Evolutionary conservation across 2,113 vertebrate species (phyloP), one percentile per base, ranked within the genome.

Genomic region (Cryptomyrus ogoouensis): DNA sequence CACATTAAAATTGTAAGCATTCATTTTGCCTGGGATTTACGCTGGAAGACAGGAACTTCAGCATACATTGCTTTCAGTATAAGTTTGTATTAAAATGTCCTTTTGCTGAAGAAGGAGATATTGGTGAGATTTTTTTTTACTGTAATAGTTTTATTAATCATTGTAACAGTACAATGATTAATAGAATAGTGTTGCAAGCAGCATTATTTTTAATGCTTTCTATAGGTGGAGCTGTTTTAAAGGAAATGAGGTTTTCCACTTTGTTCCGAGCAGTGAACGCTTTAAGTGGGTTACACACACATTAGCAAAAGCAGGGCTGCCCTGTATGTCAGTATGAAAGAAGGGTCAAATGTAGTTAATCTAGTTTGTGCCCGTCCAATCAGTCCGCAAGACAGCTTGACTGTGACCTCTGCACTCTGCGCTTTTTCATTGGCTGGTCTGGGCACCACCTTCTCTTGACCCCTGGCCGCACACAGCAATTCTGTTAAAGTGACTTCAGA

Each of bases 371-470:
- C 95, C 93, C 93, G 92, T 94, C 93, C 93, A 92, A 90, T 94
- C 93, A 89, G 90, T 93, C 94, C 92, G 92, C 93, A 89, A 91
- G 91, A 91, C 90, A 74, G 92, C 94, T 94, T 95, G 94, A 93
- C 93, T 91, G 35, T 94, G 94, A 95, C 94, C 95, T 94, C 90
- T 94, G 93, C 94, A 94, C 95, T 92, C 91, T 56, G 89, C 91
- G 95, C 92, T 94, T 96, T 96, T 93, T 93, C 94, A 94, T 94
- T 93, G 95, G 94, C 92, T 93, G 94, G 93, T 94, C 92, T 92
- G 89, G 91, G 92, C 53, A 92, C 92, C 93, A 94, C 94, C 95
- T 95, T 95, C 94, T 93, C 93, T 95, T 95, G 95, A 96, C 94
- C 94, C 92, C 87, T 90, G 89, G 90, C 90, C 92, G 89, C 91